Conservation (phyloP, 2,113 vertebrate species). For the Lanius ludovicianus region DNA sequence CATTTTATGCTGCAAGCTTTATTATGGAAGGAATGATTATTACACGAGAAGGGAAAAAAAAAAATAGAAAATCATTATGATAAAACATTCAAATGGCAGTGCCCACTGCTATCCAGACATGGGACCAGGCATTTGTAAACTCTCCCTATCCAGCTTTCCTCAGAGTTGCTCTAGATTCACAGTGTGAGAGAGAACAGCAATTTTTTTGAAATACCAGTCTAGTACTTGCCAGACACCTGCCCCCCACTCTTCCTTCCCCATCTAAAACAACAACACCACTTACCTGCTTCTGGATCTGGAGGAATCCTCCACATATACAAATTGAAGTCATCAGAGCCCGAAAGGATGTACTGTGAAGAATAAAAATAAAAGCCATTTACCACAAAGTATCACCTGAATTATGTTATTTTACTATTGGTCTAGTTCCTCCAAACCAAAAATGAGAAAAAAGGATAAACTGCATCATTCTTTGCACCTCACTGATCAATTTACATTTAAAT, state of each 20-base stretch:
- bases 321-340: slow-evolving; percentile 98
- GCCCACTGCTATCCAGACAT: not conserved
- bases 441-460: not conserved
- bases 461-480: not conserved
- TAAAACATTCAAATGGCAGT: not conserved
- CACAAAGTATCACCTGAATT: not conserved
- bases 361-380: slow-evolving; percentile 48
- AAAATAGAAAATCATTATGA: not conserved
- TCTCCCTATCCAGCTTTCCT: not conserved
- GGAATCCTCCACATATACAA: slow-evolving; percentile 99
- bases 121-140: not conserved
- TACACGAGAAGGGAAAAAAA: not conserved
- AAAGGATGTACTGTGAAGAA: slow-evolving; percentile 91
- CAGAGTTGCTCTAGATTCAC: not conserved
- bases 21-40: not conserved
- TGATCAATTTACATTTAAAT: not conserved
- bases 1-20: not conserved
- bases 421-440: not conserved
- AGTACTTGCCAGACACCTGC: not conserved
- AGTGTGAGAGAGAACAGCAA: not conserved
- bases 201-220: not conserved
- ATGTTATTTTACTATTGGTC: not conserved
- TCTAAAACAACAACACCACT: not conserved
- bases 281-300: slow-evolving; percentile 93
- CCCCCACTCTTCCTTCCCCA: not conserved